A percentile compares a stretch with the other conserved stretches of the same genome.
These are phyloP conservation scores for Conus betulinus DNA, from an alignment of 1,140 invertebrate species.

Conservation along the genomic window DNA sequence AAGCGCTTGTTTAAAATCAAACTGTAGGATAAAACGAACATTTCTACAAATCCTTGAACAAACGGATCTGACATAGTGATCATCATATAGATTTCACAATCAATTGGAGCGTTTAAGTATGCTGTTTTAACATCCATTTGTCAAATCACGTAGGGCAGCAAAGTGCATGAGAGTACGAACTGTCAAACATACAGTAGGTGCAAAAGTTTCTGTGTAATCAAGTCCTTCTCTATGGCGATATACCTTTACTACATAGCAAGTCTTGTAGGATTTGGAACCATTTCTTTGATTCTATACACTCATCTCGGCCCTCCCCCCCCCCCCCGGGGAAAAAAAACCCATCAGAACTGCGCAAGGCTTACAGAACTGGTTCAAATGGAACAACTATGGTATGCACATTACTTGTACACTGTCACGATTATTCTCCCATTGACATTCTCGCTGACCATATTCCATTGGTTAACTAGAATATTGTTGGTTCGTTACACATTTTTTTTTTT, in stretches of 20 bases:
- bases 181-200: conserved; percentile 57
- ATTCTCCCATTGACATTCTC: too few species aligned
- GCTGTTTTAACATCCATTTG: conserved; percentile 60
- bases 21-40: too few species aligned
- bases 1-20: too few species aligned
- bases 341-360: too few species aligned
- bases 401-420: too few species aligned
- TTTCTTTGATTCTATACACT: conserved; percentile 64
- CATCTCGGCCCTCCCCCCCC: conserved; percentile 60
- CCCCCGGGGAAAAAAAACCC: too few species aligned
- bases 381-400: too few species aligned
- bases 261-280: conserved; percentile 61
- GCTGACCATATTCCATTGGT: too few species aligned
- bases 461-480: too few species aligned
- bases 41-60: too few species aligned
- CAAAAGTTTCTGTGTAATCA: conserved; percentile 60
- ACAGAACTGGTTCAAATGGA: too few species aligned
- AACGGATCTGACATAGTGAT: background rate
- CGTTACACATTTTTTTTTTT: too few species aligned
- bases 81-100: background rate
- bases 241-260: conserved; percentile 74
- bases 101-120: conserved; percentile 53
- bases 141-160: conserved; percentile 38
- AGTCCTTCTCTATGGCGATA: conserved; percentile 56
- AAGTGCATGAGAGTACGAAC: conserved; percentile 50